phyloP scores from a whole-genome alignment of 2,113 vertebrate species.

The Pristiophorus japonicus region DNA sequence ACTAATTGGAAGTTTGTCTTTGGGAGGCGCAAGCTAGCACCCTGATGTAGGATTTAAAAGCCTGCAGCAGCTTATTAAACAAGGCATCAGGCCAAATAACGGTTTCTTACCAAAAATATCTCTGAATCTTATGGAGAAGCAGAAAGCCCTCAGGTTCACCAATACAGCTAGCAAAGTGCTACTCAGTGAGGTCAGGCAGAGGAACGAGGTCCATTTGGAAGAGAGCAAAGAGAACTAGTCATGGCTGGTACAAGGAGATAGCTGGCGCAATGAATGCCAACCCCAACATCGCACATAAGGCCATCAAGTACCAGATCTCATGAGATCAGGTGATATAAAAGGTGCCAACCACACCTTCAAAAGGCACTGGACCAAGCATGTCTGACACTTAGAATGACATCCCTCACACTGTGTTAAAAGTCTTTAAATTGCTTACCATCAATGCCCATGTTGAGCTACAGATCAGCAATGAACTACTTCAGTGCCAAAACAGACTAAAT shows the following conservation, averaged over 20 bases:
- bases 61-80: no score
- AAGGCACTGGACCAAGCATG: not conserved
- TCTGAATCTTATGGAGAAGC: no score
- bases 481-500: not conserved
- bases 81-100: no score
- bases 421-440: not conserved
- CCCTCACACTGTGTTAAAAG: not conserved
- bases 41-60: no score
- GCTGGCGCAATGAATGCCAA: not conserved
- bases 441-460: not conserved
- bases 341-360: not conserved
- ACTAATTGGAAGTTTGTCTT: no score
- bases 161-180: no score
- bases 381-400: not conserved
- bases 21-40: no score
- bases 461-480: not conserved
- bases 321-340: not conserved
- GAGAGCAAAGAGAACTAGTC: no score
- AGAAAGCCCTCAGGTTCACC: no score
- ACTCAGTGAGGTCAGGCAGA: no score
- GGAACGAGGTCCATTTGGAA: no score
- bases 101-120: no score
- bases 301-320: not conserved
- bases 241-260: not conserved
- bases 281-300: not conserved